Evolutionary conservation across 2,797 vertebrate genomes (phyloP).

Genomic region (Myiothlypis chrysogaster): DNA sequence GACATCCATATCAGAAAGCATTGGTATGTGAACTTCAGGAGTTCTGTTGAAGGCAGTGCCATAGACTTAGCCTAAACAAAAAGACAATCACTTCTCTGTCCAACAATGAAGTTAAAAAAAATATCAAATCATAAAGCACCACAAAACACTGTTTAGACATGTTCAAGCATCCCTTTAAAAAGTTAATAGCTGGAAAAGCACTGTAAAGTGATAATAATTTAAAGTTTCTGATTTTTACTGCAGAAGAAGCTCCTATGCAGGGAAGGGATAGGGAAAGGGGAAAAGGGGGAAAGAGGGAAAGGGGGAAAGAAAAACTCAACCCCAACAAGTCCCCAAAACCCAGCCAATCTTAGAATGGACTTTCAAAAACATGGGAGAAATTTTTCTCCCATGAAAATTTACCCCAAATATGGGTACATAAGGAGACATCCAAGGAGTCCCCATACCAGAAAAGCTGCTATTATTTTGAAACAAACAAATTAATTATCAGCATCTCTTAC

Average conservation of each 20-base stretch:
- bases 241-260: neutral
- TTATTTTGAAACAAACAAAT: neutral
- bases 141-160: neutral
- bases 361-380: neutral
- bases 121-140: neutral
- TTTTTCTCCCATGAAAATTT: neutral
- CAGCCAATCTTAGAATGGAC: neutral
- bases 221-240: neutral
- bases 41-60: neutral
- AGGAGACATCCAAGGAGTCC: neutral
- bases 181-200: neutral
- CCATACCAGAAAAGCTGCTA: neutral
- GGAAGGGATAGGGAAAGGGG: neutral
- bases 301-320: neutral
- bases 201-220: neutral
- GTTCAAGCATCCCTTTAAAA: neutral
- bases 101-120: neutral
- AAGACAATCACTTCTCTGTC: neutral
- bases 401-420: neutral
- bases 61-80: neutral
- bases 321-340: neutral
- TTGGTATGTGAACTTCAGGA: neutral
- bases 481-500: constrained; percentile 65
- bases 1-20: neutral
- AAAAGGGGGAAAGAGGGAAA: too few relatives aligned